These are phyloP conservation scores for Gouania willdenowi DNA, from an alignment of 2,797 vertebrate species.

Conservation along the genomic window DNA sequence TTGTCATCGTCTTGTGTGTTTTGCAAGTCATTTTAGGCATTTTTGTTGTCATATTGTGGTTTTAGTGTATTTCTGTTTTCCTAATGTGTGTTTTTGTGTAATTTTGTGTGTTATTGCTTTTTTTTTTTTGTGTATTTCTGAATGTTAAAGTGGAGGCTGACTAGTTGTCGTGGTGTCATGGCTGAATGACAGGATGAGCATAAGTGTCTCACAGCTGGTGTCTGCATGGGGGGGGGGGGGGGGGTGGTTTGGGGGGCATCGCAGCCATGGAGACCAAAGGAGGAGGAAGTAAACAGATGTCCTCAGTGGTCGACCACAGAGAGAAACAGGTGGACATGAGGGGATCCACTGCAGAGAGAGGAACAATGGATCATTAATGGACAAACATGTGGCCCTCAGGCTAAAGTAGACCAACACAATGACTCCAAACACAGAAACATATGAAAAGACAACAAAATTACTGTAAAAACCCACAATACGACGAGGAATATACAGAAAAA, in stretches of 20 bases:
- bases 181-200: constrained; percentile 43
- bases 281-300: constrained; percentile 76
- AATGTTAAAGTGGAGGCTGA: background rate
- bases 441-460: constrained; percentile 2
- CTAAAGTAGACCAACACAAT: too few relatives aligned
- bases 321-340: constrained; percentile 62
- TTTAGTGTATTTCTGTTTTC: background rate
- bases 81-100: background rate
- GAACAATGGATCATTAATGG: too few relatives aligned
- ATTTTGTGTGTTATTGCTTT: too few relatives aligned
- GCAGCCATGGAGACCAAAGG: constrained; percentile 65
- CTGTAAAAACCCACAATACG: too few relatives aligned
- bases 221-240: constrained; percentile 26
- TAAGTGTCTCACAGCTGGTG: constrained; percentile 71
- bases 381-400: too few relatives aligned
- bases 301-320: constrained; percentile 51
- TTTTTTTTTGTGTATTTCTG: too few relatives aligned
- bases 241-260: constrained; percentile 21
- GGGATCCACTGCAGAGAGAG: constrained; percentile 2
- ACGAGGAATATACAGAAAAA: too few relatives aligned
- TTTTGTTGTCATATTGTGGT: background rate
- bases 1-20: too few relatives aligned
- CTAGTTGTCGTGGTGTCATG: constrained; percentile 15
- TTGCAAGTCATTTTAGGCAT: too few relatives aligned
- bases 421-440: constrained; percentile 15